These are phyloP conservation scores for Apteryx owenii DNA, from an alignment of 2,113 vertebrate species.

Conservation along the genomic window DNA sequence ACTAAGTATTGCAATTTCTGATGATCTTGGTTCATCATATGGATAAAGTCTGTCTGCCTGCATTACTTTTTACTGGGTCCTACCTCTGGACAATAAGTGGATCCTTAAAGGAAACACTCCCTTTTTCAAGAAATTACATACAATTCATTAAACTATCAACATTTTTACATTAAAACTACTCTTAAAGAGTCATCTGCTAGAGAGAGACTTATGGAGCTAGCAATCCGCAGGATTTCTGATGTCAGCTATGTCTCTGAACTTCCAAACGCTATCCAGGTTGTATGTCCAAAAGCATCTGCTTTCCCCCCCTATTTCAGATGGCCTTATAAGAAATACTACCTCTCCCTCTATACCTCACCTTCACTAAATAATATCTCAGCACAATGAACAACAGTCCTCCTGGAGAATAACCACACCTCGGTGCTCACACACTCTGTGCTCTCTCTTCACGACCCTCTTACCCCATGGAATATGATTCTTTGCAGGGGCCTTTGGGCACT, in stretches of 20 bases:
- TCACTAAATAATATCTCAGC: not conserved
- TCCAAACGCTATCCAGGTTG: not conserved
- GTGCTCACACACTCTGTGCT: not conserved
- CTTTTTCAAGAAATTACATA: not conserved
- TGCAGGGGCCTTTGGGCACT: not conserved
- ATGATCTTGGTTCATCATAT: not conserved
- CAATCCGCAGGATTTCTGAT: not conserved
- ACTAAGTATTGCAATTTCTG: not conserved
- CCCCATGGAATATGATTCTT: not conserved
- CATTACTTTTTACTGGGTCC: not conserved
- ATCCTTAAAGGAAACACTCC: not conserved
- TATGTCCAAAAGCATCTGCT: not conserved
- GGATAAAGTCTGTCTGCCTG: not conserved
- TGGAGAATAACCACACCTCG: not conserved
- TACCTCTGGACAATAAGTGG: not conserved
- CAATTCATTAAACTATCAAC: not conserved
- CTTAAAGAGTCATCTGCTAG: not conserved
- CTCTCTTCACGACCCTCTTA: not conserved
- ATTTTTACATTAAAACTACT: not conserved
- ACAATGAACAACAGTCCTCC: not conserved
- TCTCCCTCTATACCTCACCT: not conserved
- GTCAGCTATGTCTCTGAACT: not conserved
- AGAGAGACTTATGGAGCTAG: not conserved
- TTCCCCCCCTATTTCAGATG: accelerated
- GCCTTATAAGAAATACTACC: not conserved